Evolutionary conservation across 92 coral and sea anemone species (phyloP).

Genomic region (Muricea muricata): DNA sequence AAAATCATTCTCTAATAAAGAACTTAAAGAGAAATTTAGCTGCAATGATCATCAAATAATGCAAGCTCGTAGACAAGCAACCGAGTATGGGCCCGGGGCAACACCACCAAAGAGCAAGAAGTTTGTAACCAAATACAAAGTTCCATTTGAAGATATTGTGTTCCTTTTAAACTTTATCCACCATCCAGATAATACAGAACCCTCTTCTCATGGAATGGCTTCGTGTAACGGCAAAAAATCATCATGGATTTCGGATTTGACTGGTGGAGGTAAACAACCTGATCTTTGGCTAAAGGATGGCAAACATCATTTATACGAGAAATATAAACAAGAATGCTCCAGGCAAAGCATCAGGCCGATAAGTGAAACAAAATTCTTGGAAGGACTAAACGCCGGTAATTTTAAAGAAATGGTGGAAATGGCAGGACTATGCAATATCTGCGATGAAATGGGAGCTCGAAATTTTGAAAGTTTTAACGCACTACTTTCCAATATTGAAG

Average conservation of each 20-base stretch:
- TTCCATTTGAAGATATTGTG: slow-evolving; percentile 34
- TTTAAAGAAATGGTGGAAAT: neutral
- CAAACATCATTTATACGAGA: slow-evolving; percentile 23
- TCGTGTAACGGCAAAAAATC: slow-evolving; percentile 7
- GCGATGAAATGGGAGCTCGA: neutral
- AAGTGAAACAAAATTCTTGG: slow-evolving; percentile 13
- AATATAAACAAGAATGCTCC: neutral
- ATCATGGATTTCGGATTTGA: neutral
- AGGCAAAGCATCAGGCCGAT: slow-evolving; percentile 2
- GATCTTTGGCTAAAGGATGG: neutral
- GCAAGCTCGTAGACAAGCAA: slow-evolving; percentile 44
- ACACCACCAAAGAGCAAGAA: slow-evolving; percentile 21
- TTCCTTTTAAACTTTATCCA: slow-evolving; percentile 58
- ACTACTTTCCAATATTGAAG: neutral
- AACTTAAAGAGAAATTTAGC: slow-evolving; percentile 22
- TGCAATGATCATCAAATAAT: slow-evolving; percentile 40
- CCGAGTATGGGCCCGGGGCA: neutral
- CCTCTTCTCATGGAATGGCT: slow-evolving; percentile 32
- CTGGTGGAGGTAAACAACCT: slow-evolving; percentile 8
- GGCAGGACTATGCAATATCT: slow-evolving; percentile 36
- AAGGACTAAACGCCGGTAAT: slow-evolving; percentile 8
- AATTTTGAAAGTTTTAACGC: neutral
- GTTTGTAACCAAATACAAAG: slow-evolving; percentile 38
- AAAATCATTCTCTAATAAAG: slow-evolving; percentile 38
- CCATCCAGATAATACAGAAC: neutral